Evolutionary conservation across 2,797 vertebrate species (phyloP).

Genomic region (Simalia tracyae): DNA sequence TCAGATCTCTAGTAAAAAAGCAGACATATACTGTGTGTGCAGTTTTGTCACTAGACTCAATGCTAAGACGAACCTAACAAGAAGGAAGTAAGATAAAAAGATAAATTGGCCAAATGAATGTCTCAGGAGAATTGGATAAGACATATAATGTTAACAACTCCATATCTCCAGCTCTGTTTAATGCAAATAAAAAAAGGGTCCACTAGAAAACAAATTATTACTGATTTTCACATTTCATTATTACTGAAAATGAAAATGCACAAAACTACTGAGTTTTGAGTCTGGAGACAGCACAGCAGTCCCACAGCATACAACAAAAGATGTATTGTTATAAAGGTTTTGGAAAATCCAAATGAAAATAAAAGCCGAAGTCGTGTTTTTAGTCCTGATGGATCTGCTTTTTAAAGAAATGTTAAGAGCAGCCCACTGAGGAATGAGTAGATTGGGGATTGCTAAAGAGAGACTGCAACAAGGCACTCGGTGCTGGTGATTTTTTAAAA

Average conservation of each 20-base stretch:
- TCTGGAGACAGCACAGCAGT: background rate
- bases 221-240: background rate
- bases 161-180: background rate
- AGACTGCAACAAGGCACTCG: background rate
- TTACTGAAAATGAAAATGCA: background rate
- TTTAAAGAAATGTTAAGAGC: background rate
- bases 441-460: background rate
- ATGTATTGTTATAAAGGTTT: background rate
- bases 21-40: background rate
- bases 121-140: background rate
- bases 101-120: background rate
- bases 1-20: constrained; percentile 24
- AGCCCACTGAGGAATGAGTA: background rate
- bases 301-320: background rate
- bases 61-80: background rate
- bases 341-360: background rate
- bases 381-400: background rate
- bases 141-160: background rate
- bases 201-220: background rate
- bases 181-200: background rate
- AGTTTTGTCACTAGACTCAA: background rate
- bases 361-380: background rate
- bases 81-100: background rate
- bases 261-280: background rate
- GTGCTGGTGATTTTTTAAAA: background rate